Base-by-base conservation (phyloP, 2,797 vertebrate genomes). In the Ctenopoma multispine region DNA sequence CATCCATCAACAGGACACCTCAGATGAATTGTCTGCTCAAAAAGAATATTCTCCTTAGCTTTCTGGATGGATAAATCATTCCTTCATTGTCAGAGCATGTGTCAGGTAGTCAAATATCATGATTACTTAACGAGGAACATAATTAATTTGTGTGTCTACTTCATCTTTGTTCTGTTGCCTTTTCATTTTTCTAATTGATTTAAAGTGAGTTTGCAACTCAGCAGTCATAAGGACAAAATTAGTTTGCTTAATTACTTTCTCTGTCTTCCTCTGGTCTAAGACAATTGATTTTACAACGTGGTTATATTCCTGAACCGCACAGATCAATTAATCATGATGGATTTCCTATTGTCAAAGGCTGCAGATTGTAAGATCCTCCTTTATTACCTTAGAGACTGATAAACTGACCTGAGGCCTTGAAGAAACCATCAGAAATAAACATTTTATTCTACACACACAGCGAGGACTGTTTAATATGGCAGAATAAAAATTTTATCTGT, bases 301-400 rank as follows among this genome's bases (percentile, higher is more conserved):
- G 71, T 89, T 89, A 81, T 90, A 89, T 87, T 92, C 88, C 89
- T 63, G 62, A 73, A 80, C 78, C 20, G 29, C 74, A 76, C 74
- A 43, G 72, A 94, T 94, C 87, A 87, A 92, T 93, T 92, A 86
- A 92, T 92, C 86, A 89, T 86, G 75, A 91, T 93, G 79, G 89
- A 90, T 93, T 90, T 92, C 82, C 84, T 79, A 83, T 91, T 79
- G 87, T 88, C 80, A 80, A 77, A 76, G 75, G 74, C 78, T 77
- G 71, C 59, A 78, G 74, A 90, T 80, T 83, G 79, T 81, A 78
- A 78, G 74, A 78, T 75, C 72, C 56, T 57, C 60, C 75, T 87
- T 84, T 89, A 87, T 83, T 89, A 82, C 84, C 84, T 73, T 34
- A 69, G 86, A 86, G 88, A 89, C 74, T 76, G 71, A 86, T 66